Conservation (phyloP, 2,797 vertebrate species). For the Megaceryle alcyon region DNA sequence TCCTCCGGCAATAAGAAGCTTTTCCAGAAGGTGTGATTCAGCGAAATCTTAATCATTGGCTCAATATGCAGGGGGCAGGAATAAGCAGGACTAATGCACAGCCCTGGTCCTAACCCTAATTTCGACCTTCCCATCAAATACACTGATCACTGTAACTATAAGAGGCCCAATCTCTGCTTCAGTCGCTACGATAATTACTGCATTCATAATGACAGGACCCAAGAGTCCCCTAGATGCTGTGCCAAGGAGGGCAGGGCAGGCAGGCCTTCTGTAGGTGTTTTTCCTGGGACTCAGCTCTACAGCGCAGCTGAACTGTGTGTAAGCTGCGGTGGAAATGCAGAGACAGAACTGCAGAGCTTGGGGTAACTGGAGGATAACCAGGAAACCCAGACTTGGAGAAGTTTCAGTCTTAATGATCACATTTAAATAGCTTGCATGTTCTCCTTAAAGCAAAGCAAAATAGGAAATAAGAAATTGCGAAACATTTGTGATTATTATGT, state of each 20-base stretch:
- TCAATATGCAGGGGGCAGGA: not conserved
- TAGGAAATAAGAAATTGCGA: not conserved
- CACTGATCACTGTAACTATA: accelerated
- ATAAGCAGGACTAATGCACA: not conserved
- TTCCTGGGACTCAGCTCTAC: not conserved
- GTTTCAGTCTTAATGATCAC: constrained; percentile 11
- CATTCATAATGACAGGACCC: not conserved
- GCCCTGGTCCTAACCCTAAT: not conserved
- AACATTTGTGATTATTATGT: not conserved
- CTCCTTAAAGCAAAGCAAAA: not conserved
- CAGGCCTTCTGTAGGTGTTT: not conserved
- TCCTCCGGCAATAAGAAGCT: constrained; percentile 16
- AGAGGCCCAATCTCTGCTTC: not conserved
- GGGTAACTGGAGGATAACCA: not conserved
- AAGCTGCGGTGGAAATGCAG: not conserved
- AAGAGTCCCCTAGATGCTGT: accelerated
- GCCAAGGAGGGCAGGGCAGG: not conserved
- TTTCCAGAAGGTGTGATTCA: constrained; percentile 37
- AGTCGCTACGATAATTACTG: not conserved
- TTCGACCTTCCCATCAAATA: not conserved
- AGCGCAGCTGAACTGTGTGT: not conserved
- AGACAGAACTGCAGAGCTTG: not conserved
- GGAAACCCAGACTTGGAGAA: not conserved
- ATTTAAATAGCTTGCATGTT: not conserved
- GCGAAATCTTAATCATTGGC: not conserved